Evolutionary conservation across 2,113 vertebrate species (phyloP), one percentile per base, ranked within the genome.

Genomic region (Percina caprodes): DNA sequence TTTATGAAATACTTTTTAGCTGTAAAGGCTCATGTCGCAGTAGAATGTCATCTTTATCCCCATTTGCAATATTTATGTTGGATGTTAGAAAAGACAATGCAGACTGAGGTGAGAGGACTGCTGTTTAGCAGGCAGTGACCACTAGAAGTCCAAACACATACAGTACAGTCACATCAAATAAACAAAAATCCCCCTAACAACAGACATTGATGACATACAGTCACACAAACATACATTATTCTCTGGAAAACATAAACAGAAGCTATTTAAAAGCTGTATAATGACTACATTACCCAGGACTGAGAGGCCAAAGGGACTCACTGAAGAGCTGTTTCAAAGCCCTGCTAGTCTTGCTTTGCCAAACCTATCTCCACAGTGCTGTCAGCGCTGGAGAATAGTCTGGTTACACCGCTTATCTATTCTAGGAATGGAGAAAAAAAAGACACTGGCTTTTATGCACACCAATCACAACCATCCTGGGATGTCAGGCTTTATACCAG

Each of bases 231-330:
- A 69, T n/a, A 61, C 39, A 74, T 15, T 30, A 69, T 71, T 66
- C 89, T 67, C 45, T 54, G 35, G 86, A 88, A 86, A 84, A 77
- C 63, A 13, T 6, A 77, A 55, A 67, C 33, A 59, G 73, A 69
- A 78, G 72, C 65, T 85, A 85, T 78, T 83, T 84, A 72, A 83
- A 83, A 72, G 74, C 74, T n/a, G 42, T 33, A 83, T 89, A 86
- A 90, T 90, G 83, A 75, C 85, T 85, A 65, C 87, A 70, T 78
- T 73, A 85, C 58, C 69, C 12, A 23, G 73, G 55, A 58, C 70
- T 46, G 54, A 61, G n/a, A 67, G 61, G 45, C 69, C 74, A 63
- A 2, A 1, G 23, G 74, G 83, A 85, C 55, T n/a, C 71, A 42
- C 16, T 12, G 18, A 67, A 83, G 78, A 84, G 76, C 61, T 33